Percentiles rank a stretch among this genome's conserved stretches.
Conservation (phyloP, 2,797 vertebrate species). For the Phataginus tetradactyla region DNA sequence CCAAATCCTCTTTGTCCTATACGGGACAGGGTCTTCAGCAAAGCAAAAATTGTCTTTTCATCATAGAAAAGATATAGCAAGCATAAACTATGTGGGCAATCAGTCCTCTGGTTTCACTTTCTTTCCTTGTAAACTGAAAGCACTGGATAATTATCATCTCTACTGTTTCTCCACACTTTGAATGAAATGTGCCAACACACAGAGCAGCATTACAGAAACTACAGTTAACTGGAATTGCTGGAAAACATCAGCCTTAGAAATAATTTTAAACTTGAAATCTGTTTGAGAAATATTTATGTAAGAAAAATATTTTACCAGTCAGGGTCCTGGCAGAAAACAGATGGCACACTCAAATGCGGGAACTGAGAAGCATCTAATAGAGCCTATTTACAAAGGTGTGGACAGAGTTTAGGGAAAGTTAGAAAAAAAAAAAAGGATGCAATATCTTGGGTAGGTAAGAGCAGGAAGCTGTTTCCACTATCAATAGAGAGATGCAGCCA, state of each 20-base stretch:
- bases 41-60: not conserved
- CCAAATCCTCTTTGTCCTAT: not conserved
- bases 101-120: not conserved
- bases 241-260: not conserved
- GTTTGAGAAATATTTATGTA: not conserved
- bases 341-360: not conserved
- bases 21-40: not conserved
- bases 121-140: not conserved
- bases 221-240: not conserved
- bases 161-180: not conserved
- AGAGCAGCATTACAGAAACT: not conserved
- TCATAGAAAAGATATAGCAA: not conserved
- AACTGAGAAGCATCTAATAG: not conserved
- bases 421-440: not conserved
- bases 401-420: not conserved
- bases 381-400: not conserved
- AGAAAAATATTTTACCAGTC: constrained; percentile 27
- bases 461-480: not conserved
- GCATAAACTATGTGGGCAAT: not conserved
- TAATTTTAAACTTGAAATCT: constrained; percentile 43
- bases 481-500: not conserved
- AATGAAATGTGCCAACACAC: not conserved
- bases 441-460: not conserved
- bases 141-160: not conserved
- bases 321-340: constrained; percentile 4